Base-by-base conservation (phyloP, 1,140 invertebrate species). In the Gryon sp. region DNA sequence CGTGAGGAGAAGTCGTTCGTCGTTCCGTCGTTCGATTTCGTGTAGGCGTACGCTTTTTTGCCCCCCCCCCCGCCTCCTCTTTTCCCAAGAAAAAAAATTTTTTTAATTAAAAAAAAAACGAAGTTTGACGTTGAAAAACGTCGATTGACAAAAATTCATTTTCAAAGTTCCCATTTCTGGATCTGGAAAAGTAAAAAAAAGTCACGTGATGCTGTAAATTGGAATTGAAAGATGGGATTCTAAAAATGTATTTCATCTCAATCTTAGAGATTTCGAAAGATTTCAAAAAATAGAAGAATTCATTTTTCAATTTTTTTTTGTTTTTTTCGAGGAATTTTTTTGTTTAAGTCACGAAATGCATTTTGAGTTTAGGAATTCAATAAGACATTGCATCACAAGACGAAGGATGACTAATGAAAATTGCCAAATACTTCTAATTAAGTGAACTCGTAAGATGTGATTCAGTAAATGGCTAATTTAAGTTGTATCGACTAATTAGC, bases 1-100 rank as follows among this genome's bases (percentile, higher is more conserved):
- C 81, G 87, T 84, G 87, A 88, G 88, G 82, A 87, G 87, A 75
- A 86, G 82, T 81, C 62, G 74, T 80, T 84, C 77, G 83, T 80
- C 81, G 83, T 78, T 81, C 79, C 74, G 72, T 82, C 78, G 75
- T 70, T 59, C 68, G 45, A 65, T 72, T 73, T 57, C 24, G 74
- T 68, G 76, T 78, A 76, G 70, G 69, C 65, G 73, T 24, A 53
- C 40, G 57, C 62, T 72, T 76, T 74, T 34, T 34, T 34, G n/a
- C n/a, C n/a, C n/a, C n/a, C n/a, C n/a, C n/a, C n/a, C n/a, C n/a
- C n/a, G n/a, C 45, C n/a, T 45, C 30, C n/a, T 4, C n/a, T 68
- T 76, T 76, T 68, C 18, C n/a, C 19, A 30, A 28, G 36, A 24
- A 18, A 32, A 55, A 48, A 57, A 63, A 4, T 8, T 24, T 14